Evolutionary conservation across 2,797 vertebrate genomes (phyloP).

Genomic region (Toxotes lorentzi): DNA sequence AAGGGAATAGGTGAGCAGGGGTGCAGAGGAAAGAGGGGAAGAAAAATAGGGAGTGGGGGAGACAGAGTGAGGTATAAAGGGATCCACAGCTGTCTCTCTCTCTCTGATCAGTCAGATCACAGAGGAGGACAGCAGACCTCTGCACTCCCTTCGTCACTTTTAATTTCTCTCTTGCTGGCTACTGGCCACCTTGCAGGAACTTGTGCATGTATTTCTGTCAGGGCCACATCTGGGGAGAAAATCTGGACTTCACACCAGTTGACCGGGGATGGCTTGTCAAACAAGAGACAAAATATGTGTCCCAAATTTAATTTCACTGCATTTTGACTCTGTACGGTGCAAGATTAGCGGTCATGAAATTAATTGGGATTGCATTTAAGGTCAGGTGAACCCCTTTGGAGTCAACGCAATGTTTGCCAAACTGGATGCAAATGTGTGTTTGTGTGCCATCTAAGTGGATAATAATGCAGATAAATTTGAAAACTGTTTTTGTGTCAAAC

Average conservation of each 20-base stretch:
- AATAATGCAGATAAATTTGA: slow-evolving; percentile 7
- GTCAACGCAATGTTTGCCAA: slow-evolving; percentile 43
- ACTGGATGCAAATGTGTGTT: slow-evolving; percentile 3
- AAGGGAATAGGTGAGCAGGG: slow-evolving; percentile 19
- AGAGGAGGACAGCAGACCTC: slow-evolving; percentile 43
- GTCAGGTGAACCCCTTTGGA: slow-evolving; percentile 49
- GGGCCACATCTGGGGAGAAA: slow-evolving; percentile 50
- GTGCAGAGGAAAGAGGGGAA: neutral
- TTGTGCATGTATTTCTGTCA: slow-evolving; percentile 29
- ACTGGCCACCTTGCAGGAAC: slow-evolving; percentile 26
- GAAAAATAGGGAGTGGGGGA: neutral
- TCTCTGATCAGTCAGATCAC: slow-evolving; percentile 46
- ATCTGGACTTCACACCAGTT: slow-evolving; percentile 36
- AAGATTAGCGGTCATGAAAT: neutral
- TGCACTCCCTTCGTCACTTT: slow-evolving; percentile 19
- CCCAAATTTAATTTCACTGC: slow-evolving; percentile 48
- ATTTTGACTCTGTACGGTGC: slow-evolving; percentile 23
- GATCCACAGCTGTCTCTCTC: slow-evolving; percentile 33
- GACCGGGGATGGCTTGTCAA: slow-evolving; percentile 43
- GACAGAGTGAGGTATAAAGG: slow-evolving; percentile 2
- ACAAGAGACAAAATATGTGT: slow-evolving; percentile 29
- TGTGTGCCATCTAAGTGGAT: slow-evolving; percentile 3
- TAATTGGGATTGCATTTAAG: slow-evolving; percentile 65
- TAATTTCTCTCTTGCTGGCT: slow-evolving; percentile 40
- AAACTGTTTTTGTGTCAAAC: slow-evolving; percentile 10